Evolutionary conservation across 2,888 invertebrate species (phyloP).

Genomic region (Magallana nippona): DNA sequence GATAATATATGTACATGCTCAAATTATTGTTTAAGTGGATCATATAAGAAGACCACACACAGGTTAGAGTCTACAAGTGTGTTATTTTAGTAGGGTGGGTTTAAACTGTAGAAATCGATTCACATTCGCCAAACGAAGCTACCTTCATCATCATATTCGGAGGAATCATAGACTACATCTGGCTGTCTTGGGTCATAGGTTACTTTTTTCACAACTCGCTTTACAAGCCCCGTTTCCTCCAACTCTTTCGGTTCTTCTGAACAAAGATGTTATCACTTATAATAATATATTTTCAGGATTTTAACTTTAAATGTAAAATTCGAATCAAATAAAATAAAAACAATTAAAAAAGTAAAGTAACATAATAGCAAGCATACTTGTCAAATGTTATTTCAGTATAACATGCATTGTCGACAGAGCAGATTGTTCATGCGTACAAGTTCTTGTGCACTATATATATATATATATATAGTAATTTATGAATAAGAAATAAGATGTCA

Average conservation of each 20-base stretch:
- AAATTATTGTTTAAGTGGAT: neutral
- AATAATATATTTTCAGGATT: neutral
- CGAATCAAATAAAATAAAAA: neutral
- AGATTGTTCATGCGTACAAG: neutral
- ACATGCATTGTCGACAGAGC: conserved; percentile 18
- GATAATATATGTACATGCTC: neutral
- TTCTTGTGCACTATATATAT: neutral
- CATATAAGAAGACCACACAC: neutral
- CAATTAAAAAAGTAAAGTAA: neutral
- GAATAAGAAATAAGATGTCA: neutral
- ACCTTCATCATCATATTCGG: conserved; percentile 55
- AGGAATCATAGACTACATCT: conserved; percentile 39
- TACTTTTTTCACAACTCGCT: conserved; percentile 69
- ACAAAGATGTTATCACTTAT: conserved; percentile 1
- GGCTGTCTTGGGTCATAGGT: conserved; percentile 55
- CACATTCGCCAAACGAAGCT: conserved; percentile 41
- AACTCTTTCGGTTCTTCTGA: conserved; percentile 66
- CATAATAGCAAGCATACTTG: neutral
- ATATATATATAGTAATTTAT: neutral
- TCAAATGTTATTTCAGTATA: neutral
- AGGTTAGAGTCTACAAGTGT: neutral
- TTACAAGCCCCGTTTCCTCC: conserved; percentile 67
- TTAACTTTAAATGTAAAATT: neutral
- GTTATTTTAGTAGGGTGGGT: conserved; percentile 1
- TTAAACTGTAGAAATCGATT: neutral